Base-by-base conservation (phyloP, 1,140 invertebrate genomes). In the Heliconius himera region DNA sequence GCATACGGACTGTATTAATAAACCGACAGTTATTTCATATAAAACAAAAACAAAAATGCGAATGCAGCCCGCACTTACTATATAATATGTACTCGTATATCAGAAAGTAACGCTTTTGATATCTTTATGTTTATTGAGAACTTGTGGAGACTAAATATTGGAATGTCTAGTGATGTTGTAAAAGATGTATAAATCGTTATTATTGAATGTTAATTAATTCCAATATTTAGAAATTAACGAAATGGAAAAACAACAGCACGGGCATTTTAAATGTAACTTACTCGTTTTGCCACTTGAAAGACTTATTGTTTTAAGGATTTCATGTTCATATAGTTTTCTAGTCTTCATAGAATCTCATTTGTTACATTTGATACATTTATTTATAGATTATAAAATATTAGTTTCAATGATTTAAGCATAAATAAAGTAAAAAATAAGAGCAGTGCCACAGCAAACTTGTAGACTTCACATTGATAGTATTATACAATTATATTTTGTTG, bases 291-390 rank as follows among this genome's bases (percentile, higher is more conserved):
- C 92, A 93, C 88, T 89, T 94, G 90, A 92, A 94, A 94, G 92
- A 94, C 93, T 94, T 94, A 93, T 93, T 87, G 89, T 89, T 93
- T 86, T 92, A 92, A 93, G 90, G 88, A 92, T 93, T 93, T 93
- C 92, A 93, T 93, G 89, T 92, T 93, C 92, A 93, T 93, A 88
- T 94, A 94, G 92, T 92, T 88, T 89, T 94, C 91, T 94, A 94
- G 93, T 91, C 89, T 93, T 94, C 92, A 93, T 93, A 87, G 84
- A 92, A 91, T 93, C 88, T 93, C 92, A 94, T 94, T 90, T 90
- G 90, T 92, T 92, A 90, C 83, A 87, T 88, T 89, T 88, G 83
- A 83, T 85, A 83, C 87, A 81, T 78, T 76, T 80, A 78, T 82
- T 71, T 81, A 76, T 80, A 80, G 76, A 78, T 72, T 74, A 56